Evolutionary conservation across 23 tunicate genomes (phyloP), one percentile per base, ranked within the genome.

Genomic region (Trididemnum miniatum): DNA sequence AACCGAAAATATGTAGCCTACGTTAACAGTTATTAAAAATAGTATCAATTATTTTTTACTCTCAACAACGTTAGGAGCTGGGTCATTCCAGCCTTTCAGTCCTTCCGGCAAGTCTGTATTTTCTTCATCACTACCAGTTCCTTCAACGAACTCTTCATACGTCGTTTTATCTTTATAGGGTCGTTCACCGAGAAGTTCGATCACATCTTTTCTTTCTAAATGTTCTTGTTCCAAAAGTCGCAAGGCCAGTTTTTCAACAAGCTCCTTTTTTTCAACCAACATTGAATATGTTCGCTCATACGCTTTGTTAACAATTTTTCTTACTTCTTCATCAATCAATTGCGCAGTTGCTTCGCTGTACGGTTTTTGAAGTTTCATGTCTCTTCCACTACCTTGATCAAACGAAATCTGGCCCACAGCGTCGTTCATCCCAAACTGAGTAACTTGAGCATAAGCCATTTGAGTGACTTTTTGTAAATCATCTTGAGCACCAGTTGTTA

Each of bases 401-500:
- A 86, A 96, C 12, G 96, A 91, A 49, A 96, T 89, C 65, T 96
- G 99, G 0, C 99, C 99, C 18, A 96, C 95, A 69, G 83, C 76
- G 1, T 95, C 92, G 35, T 85, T 86, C 91, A 95, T 90, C 15
- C 99, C 99, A 36, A 63, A 96, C 54, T 91, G 95, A 34, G 99
- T 90, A 9, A 96, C 99, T 84, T 90, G 95, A 1, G 97, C 96
- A 71, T 96, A 96, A 20, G 99, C 99, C 80, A 96, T 78, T 40
- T 89, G 85, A 0, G 99, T 96, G 7, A 96, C 96, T 84, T 96
- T 96, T 59, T 96, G 92, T 65, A 96, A 72, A 63, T 96, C 99
- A 72, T 96, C 99, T 36, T 86, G 92, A 31, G 99, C 99, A 0
- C 99, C 99, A 0, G 96, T 87, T 1, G 99, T 96, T 18, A 96